Percentiles rank a stretch among this genome's conserved stretches.
Evolutionary conservation across 2,888 invertebrate genomes (phyloP).

Genomic region (Drosophila rubida): DNA sequence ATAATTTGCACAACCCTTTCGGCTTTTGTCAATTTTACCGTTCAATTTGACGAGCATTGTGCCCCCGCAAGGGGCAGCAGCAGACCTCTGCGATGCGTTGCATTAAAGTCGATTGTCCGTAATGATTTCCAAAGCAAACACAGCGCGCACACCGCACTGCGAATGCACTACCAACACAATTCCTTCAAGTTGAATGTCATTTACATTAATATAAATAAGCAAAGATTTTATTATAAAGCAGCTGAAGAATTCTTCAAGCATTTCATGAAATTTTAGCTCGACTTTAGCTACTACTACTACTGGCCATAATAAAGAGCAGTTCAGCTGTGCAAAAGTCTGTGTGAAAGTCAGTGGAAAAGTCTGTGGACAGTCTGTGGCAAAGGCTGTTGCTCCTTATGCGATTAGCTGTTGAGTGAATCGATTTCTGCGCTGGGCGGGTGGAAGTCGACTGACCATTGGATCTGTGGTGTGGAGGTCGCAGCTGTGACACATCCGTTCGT

Average conservation of each 20-base stretch:
- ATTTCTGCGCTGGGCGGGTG: background rate
- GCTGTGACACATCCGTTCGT: background rate
- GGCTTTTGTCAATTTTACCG: conserved; percentile 64
- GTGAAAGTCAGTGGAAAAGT: no score
- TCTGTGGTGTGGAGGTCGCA: background rate
- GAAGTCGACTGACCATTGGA: background rate
- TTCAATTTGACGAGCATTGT: conserved; percentile 61
- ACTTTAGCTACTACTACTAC: no score
- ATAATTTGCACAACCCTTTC: conserved; percentile 76
- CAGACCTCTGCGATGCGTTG: conserved; percentile 8
- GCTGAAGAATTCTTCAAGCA: no score
- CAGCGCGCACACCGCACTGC: background rate
- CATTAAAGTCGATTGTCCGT: conserved; percentile 66
- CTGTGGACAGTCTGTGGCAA: no score
- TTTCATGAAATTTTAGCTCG: no score
- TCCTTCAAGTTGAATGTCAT: no score
- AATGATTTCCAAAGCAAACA: conserved; percentile 45
- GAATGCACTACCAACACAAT: background rate
- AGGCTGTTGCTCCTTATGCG: no score
- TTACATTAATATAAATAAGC: no score
- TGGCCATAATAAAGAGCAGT: no score
- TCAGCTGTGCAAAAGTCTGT: no score
- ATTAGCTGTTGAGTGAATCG: background rate
- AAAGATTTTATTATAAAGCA: no score
- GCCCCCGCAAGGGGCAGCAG: background rate